Percentiles rank a stretch among this genome's conserved stretches.
These are phyloP conservation scores for Pimpla rufipes DNA, from an alignment of 2,888 invertebrate species.

Conservation along the genomic window DNA sequence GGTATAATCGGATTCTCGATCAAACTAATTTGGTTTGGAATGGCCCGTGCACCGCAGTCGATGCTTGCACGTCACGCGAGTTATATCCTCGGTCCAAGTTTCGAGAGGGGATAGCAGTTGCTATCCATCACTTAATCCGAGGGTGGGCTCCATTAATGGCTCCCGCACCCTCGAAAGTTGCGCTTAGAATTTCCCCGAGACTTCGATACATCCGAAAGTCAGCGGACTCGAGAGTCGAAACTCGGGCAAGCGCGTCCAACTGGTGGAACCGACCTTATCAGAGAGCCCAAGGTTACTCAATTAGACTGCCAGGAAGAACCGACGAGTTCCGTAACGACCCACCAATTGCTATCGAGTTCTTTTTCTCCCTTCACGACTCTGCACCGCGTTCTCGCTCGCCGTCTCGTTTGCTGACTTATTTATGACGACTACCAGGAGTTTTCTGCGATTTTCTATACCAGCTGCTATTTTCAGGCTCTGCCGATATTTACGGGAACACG, in stretches of 20 bases:
- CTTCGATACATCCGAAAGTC: conserved; percentile 31
- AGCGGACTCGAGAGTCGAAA: not conserved
- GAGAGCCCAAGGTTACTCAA: conserved; percentile 22
- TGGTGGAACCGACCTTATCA: conserved; percentile 31
- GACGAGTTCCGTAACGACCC: conserved; percentile 16
- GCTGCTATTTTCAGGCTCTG: not conserved
- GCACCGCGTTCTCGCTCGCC: not conserved
- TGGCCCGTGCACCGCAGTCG: no score
- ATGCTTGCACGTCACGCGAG: no score
- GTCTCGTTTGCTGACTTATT: conserved; percentile 10
- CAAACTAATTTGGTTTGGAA: no score
- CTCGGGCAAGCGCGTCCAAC: conserved; percentile 1
- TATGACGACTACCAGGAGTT: conserved; percentile 21
- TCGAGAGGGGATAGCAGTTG: no score
- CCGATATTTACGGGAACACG: not conserved
- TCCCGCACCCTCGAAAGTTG: not conserved
- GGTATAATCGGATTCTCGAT: no score
- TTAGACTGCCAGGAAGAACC: conserved; percentile 18
- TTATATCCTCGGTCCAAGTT: no score
- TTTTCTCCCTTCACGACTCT: conserved; percentile 1
- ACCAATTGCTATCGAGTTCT: not conserved
- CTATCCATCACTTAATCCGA: no score
- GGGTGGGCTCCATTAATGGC: no score
- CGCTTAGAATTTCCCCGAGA: not conserved
- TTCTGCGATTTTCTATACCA: no score